Conservation (phyloP, 1,140 invertebrate species). For the Achatina immaculata region DNA sequence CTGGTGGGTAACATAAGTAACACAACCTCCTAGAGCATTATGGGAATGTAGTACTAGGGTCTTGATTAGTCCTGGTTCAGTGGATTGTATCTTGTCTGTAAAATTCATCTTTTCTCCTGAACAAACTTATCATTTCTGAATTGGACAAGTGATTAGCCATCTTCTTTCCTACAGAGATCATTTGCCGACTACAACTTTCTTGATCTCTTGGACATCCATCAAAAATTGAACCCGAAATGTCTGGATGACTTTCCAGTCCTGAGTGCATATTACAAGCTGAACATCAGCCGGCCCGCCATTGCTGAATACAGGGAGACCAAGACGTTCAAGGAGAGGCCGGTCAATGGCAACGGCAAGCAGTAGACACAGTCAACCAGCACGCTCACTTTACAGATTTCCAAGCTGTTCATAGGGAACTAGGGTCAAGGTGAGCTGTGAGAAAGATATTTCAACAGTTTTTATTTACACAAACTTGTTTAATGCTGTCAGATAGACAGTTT, state of each 20-base stretch:
- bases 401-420: background rate
- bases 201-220: slow-evolving; percentile 72
- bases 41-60: background rate
- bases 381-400: background rate
- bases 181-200: slow-evolving; percentile 74
- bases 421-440: background rate
- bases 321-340: slow-evolving; percentile 46
- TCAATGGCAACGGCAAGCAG: slow-evolving; percentile 69
- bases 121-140: background rate
- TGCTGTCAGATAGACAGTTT: too few species aligned
- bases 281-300: slow-evolving; percentile 52
- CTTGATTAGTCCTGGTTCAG: background rate
- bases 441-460: background rate
- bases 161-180: slow-evolving; percentile 64
- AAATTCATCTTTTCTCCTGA: background rate
- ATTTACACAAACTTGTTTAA: background rate
- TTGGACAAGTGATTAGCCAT: background rate
- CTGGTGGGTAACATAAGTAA: too few species aligned
- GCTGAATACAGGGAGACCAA: slow-evolving; percentile 57
- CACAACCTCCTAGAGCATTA: too few species aligned
- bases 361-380: slow-evolving; percentile 43
- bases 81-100: background rate
- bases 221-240: slow-evolving; percentile 66
- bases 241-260: slow-evolving; percentile 70
- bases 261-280: slow-evolving; percentile 65